phyloP scores from a whole-genome alignment of 2,888 invertebrate species.

The Rotaria macrura region DNA sequence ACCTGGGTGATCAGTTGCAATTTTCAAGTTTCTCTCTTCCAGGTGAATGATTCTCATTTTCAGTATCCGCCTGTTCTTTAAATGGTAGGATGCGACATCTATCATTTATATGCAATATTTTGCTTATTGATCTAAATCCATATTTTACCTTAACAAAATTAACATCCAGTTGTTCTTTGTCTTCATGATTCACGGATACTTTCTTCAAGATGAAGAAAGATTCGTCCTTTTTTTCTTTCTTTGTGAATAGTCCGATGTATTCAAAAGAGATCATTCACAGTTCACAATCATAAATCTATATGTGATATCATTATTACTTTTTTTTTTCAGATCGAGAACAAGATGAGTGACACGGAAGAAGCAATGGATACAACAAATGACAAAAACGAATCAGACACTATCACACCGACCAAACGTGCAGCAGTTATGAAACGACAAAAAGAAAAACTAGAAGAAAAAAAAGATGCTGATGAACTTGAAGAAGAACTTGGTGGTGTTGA shows the following conservation, averaged over 20 bases:
- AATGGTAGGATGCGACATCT: neutral
- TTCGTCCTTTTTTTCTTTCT: neutral
- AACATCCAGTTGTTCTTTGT: neutral
- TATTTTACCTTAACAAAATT: neutral
- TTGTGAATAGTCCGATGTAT: neutral
- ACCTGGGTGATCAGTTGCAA: too few species aligned
- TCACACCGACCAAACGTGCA: neutral
- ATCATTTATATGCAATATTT: neutral
- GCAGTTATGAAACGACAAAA: constrained; percentile 1
- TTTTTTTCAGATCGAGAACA: neutral
- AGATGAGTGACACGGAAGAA: neutral
- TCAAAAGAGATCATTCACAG: neutral
- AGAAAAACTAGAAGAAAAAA: constrained; percentile 14
- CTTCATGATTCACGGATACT: neutral
- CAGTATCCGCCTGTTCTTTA: too few species aligned
- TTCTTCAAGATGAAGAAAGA: neutral
- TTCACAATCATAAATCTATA: neutral
- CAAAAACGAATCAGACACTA: neutral
- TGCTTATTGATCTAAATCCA: neutral
- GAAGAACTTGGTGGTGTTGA: neutral
- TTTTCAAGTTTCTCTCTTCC: too few species aligned
- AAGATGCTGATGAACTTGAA: neutral
- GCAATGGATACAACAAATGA: neutral
- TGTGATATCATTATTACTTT: neutral
- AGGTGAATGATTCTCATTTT: too few species aligned